Conservation (phyloP, 2,113 vertebrate species). For the Ochotona curzoniae region DNA sequence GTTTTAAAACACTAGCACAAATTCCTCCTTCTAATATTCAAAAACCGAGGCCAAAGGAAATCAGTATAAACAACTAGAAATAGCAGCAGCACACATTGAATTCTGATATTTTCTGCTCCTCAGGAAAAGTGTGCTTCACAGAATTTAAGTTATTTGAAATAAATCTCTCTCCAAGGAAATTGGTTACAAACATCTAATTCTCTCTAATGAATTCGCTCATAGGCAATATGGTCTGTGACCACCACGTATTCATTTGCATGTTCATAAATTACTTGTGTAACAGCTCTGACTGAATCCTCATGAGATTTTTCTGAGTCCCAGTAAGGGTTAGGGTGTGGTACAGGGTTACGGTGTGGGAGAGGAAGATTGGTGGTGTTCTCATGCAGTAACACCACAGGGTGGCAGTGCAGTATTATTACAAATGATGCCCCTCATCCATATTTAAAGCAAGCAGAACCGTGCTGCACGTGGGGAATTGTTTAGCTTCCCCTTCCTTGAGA, state of each 20-base stretch:
- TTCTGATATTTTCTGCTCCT: neutral
- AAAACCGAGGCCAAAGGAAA: neutral
- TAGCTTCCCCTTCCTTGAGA: neutral
- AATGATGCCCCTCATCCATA: conserved; percentile 36
- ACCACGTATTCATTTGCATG: neutral
- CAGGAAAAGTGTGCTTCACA: neutral
- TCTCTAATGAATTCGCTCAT: neutral
- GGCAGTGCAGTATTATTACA: conserved; percentile 71
- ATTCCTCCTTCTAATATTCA: neutral
- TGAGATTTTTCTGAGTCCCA: neutral
- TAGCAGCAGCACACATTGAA: neutral
- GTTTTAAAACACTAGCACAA: neutral
- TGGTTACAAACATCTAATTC: neutral
- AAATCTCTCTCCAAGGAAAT: neutral
- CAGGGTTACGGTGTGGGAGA: too few species aligned
- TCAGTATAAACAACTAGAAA: neutral
- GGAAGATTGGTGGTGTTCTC: neutral
- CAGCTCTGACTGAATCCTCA: neutral
- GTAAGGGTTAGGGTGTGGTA: too few species aligned
- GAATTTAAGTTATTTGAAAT: neutral
- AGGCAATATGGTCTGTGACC: neutral
- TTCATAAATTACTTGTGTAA: neutral
- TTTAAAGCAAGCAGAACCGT: neutral
- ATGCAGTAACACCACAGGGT: conserved; percentile 60
- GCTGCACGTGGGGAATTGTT: conserved; percentile 10